phyloP scores from a whole-genome alignment of 2,888 invertebrate species.

The Acrocyrtus sp. region DNA sequence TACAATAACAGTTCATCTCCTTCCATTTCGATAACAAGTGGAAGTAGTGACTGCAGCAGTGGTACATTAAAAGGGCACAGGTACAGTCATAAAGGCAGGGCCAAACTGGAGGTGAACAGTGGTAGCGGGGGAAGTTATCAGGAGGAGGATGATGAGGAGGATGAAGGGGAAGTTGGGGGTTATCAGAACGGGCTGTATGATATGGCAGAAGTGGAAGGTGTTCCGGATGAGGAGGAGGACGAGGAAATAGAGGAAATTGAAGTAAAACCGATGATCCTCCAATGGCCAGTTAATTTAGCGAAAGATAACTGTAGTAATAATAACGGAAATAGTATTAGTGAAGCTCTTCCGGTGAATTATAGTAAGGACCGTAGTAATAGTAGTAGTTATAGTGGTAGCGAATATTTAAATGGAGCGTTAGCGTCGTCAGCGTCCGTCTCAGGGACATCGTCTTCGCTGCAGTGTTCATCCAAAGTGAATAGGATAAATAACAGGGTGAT shows the following conservation, averaged over 20 bases:
- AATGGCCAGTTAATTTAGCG: constrained; percentile 24
- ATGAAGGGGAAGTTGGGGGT: not conserved
- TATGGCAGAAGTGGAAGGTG: not conserved
- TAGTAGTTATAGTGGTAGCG: not conserved
- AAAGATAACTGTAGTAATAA: not conserved
- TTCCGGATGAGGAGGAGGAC: not conserved
- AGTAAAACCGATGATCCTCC: constrained; percentile 53
- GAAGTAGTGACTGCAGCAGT: constrained; percentile 10
- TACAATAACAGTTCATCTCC: no score
- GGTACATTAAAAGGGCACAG: no score
- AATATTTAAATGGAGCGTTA: not conserved
- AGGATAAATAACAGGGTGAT: no score
- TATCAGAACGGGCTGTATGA: not conserved
- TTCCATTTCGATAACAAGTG: constrained; percentile 14
- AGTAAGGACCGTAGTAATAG: constrained; percentile 2
- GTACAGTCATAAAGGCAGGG: no score
- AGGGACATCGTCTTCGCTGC: no score
- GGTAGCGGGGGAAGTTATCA: no score
- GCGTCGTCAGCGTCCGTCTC: not conserved
- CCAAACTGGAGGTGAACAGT: no score
- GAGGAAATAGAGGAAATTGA: constrained; percentile 46
- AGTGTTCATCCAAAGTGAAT: no score
- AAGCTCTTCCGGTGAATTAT: constrained; percentile 8
- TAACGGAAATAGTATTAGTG: not conserved
- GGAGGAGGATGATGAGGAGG: constrained; percentile 20